These are phyloP conservation scores for Chymomyza procnemis DNA, from an alignment of 2,888 invertebrate species.

Conservation along the genomic window DNA sequence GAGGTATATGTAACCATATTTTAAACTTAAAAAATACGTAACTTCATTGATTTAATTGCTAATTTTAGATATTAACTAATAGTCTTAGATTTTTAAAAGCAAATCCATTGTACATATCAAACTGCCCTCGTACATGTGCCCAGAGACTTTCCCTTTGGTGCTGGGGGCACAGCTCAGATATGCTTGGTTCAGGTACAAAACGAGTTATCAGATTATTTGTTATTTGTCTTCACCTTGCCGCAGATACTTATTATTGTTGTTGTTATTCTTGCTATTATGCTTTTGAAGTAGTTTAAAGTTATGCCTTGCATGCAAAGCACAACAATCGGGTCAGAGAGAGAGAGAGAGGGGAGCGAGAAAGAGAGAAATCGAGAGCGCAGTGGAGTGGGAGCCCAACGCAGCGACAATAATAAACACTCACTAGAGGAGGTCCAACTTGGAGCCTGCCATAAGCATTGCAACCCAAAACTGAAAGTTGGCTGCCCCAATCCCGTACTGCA, in stretches of 20 bases:
- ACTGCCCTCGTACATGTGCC: not conserved
- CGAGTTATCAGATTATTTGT: constrained; percentile 75
- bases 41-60: no score
- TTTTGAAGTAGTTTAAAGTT: constrained; percentile 50
- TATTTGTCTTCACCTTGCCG: constrained; percentile 54
- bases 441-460: constrained; percentile 30
- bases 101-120: no score
- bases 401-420: constrained; percentile 9
- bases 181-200: constrained; percentile 63
- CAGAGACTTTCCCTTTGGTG: constrained; percentile 6
- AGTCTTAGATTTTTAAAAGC: no score
- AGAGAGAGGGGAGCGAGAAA: not conserved
- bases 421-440: not conserved
- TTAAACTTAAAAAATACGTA: no score
- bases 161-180: constrained; percentile 1
- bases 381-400: not conserved
- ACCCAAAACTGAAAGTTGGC: constrained; percentile 32
- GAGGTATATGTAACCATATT: no score
- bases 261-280: constrained; percentile 37
- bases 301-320: constrained; percentile 69
- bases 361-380: not conserved
- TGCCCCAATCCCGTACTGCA: not conserved
- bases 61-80: no score
- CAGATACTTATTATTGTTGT: constrained; percentile 28
- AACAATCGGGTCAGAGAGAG: constrained; percentile 27